phyloP scores from a whole-genome alignment of 2,888 invertebrate genomes.

The Hydraecia micacea region DNA sequence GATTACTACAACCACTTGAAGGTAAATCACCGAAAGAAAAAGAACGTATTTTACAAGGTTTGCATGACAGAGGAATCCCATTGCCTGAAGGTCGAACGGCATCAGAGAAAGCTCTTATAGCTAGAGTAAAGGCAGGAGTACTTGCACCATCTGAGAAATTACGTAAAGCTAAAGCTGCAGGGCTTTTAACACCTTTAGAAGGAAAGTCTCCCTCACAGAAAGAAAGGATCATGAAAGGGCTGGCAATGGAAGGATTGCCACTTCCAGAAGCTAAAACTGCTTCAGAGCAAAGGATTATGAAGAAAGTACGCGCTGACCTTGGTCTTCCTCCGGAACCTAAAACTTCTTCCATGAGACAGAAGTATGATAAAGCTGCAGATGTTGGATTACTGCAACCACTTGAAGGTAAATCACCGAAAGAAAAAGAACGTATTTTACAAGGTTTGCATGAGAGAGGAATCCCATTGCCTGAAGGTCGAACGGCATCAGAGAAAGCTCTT shows the following conservation, averaged over 20 bases:
- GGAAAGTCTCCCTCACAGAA: background rate
- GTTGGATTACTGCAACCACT: slow-evolving; percentile 14
- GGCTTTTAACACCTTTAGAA: slow-evolving; percentile 14
- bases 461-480: too few relatives aligned
- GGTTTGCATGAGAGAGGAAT: too few relatives aligned
- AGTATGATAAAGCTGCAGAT: slow-evolving; percentile 9
- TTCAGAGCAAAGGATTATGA: background rate
- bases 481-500: too few relatives aligned
- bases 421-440: slow-evolving; percentile 6
- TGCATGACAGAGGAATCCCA: slow-evolving; percentile 26
- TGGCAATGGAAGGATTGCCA: slow-evolving; percentile 19
- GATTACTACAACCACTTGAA: slow-evolving; percentile 10
- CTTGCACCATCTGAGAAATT: too few relatives aligned
- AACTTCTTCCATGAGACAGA: background rate
- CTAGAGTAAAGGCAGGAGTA: slow-evolving; percentile 3
- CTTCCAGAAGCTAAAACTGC: slow-evolving; percentile 3
- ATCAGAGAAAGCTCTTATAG: slow-evolving; percentile 15
- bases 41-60: background rate
- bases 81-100: slow-evolving; percentile 26
- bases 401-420: background rate
- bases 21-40: slow-evolving; percentile 26
- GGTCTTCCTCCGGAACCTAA: slow-evolving; percentile 17
- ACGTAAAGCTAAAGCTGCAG: slow-evolving; percentile 3
- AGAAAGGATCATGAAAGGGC: slow-evolving; percentile 3
- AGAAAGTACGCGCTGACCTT: background rate